Evolutionary conservation across 2,797 vertebrate species (phyloP), one percentile per base, ranked within the genome.

Genomic region (Mareca strepera): DNA sequence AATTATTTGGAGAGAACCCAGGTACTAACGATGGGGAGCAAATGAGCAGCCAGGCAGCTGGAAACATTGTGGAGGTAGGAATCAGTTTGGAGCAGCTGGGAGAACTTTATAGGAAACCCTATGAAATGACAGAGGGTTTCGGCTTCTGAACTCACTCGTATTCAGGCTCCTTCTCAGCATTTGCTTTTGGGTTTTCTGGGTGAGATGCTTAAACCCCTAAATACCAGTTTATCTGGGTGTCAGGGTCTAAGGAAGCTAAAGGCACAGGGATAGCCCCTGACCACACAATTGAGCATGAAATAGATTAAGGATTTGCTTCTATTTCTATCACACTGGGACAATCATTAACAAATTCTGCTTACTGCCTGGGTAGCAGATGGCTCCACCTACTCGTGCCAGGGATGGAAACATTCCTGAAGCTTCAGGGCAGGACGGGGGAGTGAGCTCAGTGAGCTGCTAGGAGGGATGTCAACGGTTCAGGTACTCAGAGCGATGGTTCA

Each of bases 341-440:
- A 76, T 64, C 85, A 91, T 93, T 96, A 94, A 90, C 68, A 74
- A 94, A 87, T 91, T 91, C 86, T 82, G 59, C 70, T 88, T 78
- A 26, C 73, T 88, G 93, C 80, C 80, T 60, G 56, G 26, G 41
- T 69, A 59, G 84, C 81, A 95, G 88, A 92, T 91, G 92, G 93
- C 87, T 88, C 89, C 91, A 88, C 91, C 86, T 92, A 58, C 81
- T 78, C 63, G 5, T 82, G 81, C 84, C 94, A 93, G 79, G 67
- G 50, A 89, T 82, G 75, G 83, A 92, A 92, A 77, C 39, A 25
- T 56, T 92, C 52, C 75, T 26, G 26, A 80, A 82, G 78, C 82
- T 91, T 77, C 70, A 70, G 64, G 82, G 82, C 56, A 94, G 83
- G 35, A 80, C 9, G n/a, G 23, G 18, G 67, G 52, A 84, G 50